phyloP scores from a whole-genome alignment of 64 coral and sea anemone genomes.

The Stylophora pistillata region DNA sequence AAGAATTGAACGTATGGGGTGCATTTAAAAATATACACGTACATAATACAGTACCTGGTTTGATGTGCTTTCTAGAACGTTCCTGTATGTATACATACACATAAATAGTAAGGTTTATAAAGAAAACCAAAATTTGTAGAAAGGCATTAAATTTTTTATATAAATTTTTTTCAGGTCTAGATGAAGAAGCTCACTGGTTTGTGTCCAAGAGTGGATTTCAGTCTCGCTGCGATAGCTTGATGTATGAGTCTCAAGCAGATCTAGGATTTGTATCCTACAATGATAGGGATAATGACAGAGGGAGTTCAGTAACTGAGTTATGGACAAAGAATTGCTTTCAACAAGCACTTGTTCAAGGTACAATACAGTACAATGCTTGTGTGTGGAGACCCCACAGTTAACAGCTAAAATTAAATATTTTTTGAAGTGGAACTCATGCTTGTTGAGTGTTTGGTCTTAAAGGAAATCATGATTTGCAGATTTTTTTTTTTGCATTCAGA shows the following conservation, averaged over 20 bases:
- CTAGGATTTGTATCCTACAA: conserved; percentile 40
- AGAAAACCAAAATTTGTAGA: no score
- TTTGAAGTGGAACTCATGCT: neutral
- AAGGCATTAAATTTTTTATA: no score
- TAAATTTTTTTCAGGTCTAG: conserved; percentile 16
- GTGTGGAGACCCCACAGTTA: no score
- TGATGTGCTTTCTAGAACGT: neutral
- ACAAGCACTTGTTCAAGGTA: conserved; percentile 50
- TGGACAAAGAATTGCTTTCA: conserved; percentile 47
- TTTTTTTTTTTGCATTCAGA: no score
- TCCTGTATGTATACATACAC: neutral
- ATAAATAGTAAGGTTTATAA: neutral
- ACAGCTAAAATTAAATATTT: no score
- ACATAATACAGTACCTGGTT: neutral
- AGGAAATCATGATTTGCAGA: no score
- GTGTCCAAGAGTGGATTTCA: conserved; percentile 58
- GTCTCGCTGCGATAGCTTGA: conserved; percentile 33
- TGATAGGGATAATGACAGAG: neutral
- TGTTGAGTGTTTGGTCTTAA: no score
- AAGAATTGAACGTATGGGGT: no score
- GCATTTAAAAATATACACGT: no score
- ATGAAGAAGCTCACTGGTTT: conserved; percentile 74
- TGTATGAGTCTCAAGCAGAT: conserved; percentile 19
- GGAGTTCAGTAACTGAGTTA: conserved; percentile 5
- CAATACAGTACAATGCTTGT: no score